A percentile compares a stretch with the other conserved stretches of the same genome.
These are phyloP conservation scores for Gallirallus australis DNA, from an alignment of 2,797 vertebrate genomes.

Conservation along the genomic window DNA sequence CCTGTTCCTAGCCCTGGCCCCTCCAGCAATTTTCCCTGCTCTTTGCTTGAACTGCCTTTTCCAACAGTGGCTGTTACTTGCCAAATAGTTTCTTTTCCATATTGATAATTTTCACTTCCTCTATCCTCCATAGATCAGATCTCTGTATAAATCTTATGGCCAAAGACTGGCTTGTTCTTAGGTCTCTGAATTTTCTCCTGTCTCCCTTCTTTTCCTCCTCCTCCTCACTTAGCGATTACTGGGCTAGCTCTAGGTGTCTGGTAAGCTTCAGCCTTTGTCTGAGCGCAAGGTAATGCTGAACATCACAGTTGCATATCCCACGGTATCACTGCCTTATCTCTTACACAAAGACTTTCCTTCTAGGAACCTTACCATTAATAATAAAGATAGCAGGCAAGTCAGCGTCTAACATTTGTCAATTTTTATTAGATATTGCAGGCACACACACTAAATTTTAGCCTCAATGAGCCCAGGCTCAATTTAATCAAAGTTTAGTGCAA, in stretches of 20 bases:
- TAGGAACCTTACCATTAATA: neutral
- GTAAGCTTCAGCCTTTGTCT: neutral
- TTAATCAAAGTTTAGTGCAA: neutral
- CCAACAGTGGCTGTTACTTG: neutral
- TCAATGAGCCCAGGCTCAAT: neutral
- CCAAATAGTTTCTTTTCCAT: neutral
- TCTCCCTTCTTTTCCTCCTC: neutral
- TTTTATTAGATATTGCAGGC: neutral
- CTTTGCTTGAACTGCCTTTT: neutral
- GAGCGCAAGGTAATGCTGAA: neutral
- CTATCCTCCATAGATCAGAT: neutral
- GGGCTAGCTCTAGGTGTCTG: neutral
- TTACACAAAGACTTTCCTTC: neutral
- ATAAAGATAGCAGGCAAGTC: neutral
- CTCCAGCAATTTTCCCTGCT: neutral
- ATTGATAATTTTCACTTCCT: neutral
- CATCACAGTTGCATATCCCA: neutral
- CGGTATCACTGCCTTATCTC: neutral
- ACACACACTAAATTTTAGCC: neutral
- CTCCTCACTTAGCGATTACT: neutral
- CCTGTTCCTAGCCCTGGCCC: neutral
- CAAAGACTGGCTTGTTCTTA: neutral
- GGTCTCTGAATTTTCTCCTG: neutral
- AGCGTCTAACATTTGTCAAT: neutral
- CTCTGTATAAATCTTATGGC: neutral